phyloP scores from a whole-genome alignment of 2,888 invertebrate species.

The Agrochola lota region DNA sequence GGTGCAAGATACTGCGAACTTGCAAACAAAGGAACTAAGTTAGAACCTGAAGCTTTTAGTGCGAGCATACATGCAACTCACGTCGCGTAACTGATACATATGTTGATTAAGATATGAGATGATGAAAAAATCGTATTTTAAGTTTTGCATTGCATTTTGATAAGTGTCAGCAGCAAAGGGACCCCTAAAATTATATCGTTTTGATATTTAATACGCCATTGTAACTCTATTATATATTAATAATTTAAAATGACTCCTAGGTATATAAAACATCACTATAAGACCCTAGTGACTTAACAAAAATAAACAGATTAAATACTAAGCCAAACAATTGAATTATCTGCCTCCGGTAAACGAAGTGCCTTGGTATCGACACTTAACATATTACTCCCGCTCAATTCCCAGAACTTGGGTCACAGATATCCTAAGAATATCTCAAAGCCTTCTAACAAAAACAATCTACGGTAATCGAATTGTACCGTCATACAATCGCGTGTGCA shows the following conservation, averaged over 20 bases:
- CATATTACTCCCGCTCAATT: slow-evolving; percentile 12
- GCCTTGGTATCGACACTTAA: neutral
- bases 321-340: neutral
- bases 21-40: slow-evolving; percentile 44
- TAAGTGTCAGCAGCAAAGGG: neutral
- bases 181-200: neutral
- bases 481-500: slow-evolving; percentile 70
- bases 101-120: slow-evolving; percentile 22
- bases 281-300: neutral
- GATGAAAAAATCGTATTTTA: neutral
- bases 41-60: slow-evolving; percentile 34
- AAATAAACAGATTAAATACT: neutral
- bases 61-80: slow-evolving; percentile 15
- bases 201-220: neutral
- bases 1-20: slow-evolving; percentile 49
- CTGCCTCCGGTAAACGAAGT: neutral
- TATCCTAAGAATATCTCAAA: slow-evolving; percentile 48
- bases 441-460: slow-evolving; percentile 75
- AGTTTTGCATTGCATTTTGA: neutral
- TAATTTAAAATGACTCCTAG: neutral
- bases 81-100: neutral
- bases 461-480: slow-evolving; percentile 76
- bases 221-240: too few relatives aligned
- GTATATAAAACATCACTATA: neutral
- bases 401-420: slow-evolving; percentile 51